Base-by-base conservation (phyloP, 2,113 vertebrate species). In the Dicerorhinus sumatrensis region DNA sequence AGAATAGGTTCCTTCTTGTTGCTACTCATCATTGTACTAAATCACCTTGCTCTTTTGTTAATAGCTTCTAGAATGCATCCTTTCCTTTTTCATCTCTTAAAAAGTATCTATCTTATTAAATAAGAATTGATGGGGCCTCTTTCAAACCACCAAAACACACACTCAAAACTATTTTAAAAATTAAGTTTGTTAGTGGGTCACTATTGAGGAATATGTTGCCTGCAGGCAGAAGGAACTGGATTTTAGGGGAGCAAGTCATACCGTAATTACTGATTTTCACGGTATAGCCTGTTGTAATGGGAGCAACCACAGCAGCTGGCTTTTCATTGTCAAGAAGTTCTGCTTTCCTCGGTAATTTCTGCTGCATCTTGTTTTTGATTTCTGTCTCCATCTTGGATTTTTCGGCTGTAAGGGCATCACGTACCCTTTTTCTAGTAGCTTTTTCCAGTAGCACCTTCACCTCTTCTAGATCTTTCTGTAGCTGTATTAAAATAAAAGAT, bases 261-360 rank as follows among this genome's bases (percentile, higher is more conserved):
- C 99, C 99, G 0, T 99, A 99, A 97, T 99, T 99, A 84, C 99
- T 99, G 96, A 99, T 99, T 98, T 99, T 99, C 96, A 99, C 99
- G 0, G 99, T 99, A 96, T 99, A 99, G 1, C 99, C 98, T 58
- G 98, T 98, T 96, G 99, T 98, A 27, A 99, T 95, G 36, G 98
- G 96, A 21, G 98, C 96, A 33, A 98, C 98, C 76, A 98, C 98
- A 54, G 98, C 97, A 0, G 98, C 98, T 3, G 97, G 98, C 79
- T 99, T 99, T 31, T 99, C 98, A 14, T 98, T 98, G 31, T 99
- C 99, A 39, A 18, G 60, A 8, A 89, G 95, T 17, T 99, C 99
- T 98, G 97, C 98, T 96, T 98, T 99, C 94, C 98, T 98, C 77
- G 99, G 98, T 73, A 99, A 98, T 82, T 99, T 99, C 16, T 98